Evolutionary conservation across 92 coral and sea anemone genomes (phyloP), one percentile per base, ranked within the genome.

Genomic region (Actinostola sp.): DNA sequence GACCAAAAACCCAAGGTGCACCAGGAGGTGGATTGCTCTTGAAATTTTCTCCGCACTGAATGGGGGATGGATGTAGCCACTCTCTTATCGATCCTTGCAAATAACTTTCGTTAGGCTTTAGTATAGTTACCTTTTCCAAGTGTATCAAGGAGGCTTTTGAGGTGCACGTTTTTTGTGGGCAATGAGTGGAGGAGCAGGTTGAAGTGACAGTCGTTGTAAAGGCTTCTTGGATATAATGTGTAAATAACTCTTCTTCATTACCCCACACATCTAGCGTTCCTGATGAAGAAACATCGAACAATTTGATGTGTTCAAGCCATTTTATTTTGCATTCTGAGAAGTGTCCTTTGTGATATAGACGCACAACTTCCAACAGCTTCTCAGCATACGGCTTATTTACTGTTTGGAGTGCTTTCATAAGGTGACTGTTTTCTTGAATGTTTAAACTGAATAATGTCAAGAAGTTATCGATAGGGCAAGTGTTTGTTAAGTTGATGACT

Each of bases 211-310:
- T 23, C 26, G 24, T 63, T 33, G 24, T 26, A 5, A 75, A 36
- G 17, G 66, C 45, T 42, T 54, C 49, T 34, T 30, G 35, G 16
- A 64, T 50, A 16, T 54, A 65, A n/a, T 39, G 7, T 44, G 46
- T 48, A 23, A 75, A 46, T 28, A 75, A 41, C 19, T 49, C 64
- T 2, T 27, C 58, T 30, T 63, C 72, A 62, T 66, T 57, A 2
- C 81, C 81, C 72, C 73, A 75, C 8, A 75, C 73, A 33, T 75
- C 50, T 15, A 75, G 17, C 4, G 81, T 75, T 10, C 62, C 39
- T 27, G 81, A 29, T 9, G 8, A 41, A 10, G 61, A 24, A 38
- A 75, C 30, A 11, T 75, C 52, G 52, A 75, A 75, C 41, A 61
- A 71, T 31, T 57, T 15, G 13, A 75, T 9, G 24, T 63, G 56